A percentile compares a stretch with the other conserved stretches of the same genome.
These are phyloP conservation scores for Formica selysi DNA, from an alignment of 1,140 invertebrate genomes.

Conservation along the genomic window DNA sequence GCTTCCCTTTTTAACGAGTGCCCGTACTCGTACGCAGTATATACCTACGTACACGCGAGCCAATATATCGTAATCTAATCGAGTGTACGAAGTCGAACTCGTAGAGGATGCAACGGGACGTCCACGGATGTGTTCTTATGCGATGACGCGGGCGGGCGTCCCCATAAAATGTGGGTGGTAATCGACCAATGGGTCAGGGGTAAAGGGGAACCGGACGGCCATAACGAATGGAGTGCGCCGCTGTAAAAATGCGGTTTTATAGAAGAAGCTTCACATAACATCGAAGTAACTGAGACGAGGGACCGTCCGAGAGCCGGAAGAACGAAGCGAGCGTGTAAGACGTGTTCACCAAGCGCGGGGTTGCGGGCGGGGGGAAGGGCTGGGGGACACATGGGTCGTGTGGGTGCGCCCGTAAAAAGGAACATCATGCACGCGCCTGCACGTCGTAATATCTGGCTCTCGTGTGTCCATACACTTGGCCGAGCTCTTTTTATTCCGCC, in stretches of 20 bases:
- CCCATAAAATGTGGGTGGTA: slow-evolving; percentile 78
- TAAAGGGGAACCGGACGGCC: slow-evolving; percentile 32
- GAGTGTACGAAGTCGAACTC: not conserved
- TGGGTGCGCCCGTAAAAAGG: slow-evolving; percentile 79
- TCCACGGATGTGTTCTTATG: slow-evolving; percentile 51
- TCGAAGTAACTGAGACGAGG: slow-evolving; percentile 75
- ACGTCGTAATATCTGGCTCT: slow-evolving; percentile 76
- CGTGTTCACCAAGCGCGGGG: not conserved
- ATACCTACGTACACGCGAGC: not conserved
- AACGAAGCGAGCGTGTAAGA: slow-evolving; percentile 9
- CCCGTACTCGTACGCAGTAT: not conserved
- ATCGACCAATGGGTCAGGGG: slow-evolving; percentile 51
- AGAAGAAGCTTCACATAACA: slow-evolving; percentile 77
- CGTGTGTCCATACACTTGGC: slow-evolving; percentile 63
- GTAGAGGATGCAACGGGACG: slow-evolving; percentile 36
- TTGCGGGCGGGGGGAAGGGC: not conserved
- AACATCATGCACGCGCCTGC: slow-evolving; percentile 77
- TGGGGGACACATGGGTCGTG: slow-evolving; percentile 51
- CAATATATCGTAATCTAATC: slow-evolving; percentile 13
- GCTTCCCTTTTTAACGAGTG: slow-evolving; percentile 14
- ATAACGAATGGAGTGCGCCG: slow-evolving; percentile 80
- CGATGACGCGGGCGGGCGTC: slow-evolving; percentile 37
- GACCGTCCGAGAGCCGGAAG: slow-evolving; percentile 56
- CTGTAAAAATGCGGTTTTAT: slow-evolving; percentile 82
- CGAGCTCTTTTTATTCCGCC: slow-evolving; percentile 66